A percentile compares a stretch with the other conserved stretches of the same genome.
phyloP scores from a whole-genome alignment of 2,797 vertebrate species.

The Melanotaenia boesemani region DNA sequence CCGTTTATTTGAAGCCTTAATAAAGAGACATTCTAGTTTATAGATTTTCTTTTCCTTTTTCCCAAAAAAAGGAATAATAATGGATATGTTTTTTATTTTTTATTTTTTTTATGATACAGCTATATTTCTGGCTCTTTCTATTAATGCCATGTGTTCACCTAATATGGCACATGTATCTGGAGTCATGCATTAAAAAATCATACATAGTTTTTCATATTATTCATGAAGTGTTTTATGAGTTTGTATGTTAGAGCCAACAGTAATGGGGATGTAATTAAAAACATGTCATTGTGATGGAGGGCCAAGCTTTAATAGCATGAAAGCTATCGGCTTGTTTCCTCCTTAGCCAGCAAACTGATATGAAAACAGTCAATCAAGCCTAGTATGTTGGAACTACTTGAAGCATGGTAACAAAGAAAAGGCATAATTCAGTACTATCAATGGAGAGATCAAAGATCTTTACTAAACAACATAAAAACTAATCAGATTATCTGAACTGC shows the following conservation, averaged over 20 bases:
- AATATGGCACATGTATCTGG: slow-evolving; percentile 33
- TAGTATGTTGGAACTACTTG: slow-evolving; percentile 45
- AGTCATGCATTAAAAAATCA: slow-evolving; percentile 31
- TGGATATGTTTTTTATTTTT: too few relatives aligned
- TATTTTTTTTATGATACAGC: slow-evolving; percentile 34
- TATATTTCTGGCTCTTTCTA: slow-evolving; percentile 24
- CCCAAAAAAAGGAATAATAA: slow-evolving; percentile 21
- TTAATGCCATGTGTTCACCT: slow-evolving; percentile 42
- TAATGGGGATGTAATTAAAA: slow-evolving; percentile 77
- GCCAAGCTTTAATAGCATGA: slow-evolving; percentile 63
- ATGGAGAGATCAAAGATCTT: slow-evolving; percentile 54
- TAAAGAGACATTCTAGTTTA: slow-evolving; percentile 46
- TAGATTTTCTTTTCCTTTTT: slow-evolving; percentile 26
- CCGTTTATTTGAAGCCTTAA: slow-evolving; percentile 43
- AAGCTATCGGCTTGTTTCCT: slow-evolving; percentile 58
- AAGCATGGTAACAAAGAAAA: slow-evolving; percentile 39
- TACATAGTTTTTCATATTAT: slow-evolving; percentile 55
- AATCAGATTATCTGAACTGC: slow-evolving; percentile 34
- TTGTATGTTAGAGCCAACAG: slow-evolving; percentile 38
- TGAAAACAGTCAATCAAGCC: slow-evolving; percentile 68
- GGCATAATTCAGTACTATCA: slow-evolving; percentile 12
- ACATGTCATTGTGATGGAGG: slow-evolving; percentile 68
- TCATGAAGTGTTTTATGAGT: slow-evolving; percentile 51
- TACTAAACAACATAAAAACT: slow-evolving; percentile 27
- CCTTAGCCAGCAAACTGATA: slow-evolving; percentile 57